Evolutionary conservation across 1,140 invertebrate species (phyloP), one percentile per base, ranked within the genome.

Genomic region (Tetramorium simillimum): DNA sequence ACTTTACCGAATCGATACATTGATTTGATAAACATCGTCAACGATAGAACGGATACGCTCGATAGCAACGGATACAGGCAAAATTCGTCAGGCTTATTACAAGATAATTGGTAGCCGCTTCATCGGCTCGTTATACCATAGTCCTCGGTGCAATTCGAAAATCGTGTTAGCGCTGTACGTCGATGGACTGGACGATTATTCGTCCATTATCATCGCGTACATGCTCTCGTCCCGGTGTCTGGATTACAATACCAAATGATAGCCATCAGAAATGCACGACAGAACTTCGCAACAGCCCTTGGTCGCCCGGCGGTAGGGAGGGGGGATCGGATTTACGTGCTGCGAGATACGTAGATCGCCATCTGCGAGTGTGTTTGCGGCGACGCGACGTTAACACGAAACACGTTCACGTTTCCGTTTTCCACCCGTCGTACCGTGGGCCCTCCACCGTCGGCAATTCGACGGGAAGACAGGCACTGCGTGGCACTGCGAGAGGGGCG

Each of bases 371-470:
- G 80, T 84, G 60, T 75, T 76, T 24, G 78, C 67, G 85, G 16
- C 37, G 60, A 88, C 75, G 16, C 37, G 60, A 88, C 75, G 62
- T 89, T 89, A 86, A 88, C 82, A 82, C 78, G 77, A 85, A 81
- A 85, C 86, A 85, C 86, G 46, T 72, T 82, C 80, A 40, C 67
- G 62, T 84, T 84, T 84, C 69, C 69, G 80, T 81, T 81, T 70
- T 70, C 78, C 69, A 73, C 40, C 65, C 65, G 28, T 70, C 80
- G 69, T n/a, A n/a, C 67, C 43, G 43, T 46, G 43, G 43, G 33
- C 33, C 67, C 40, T 33, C 67, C 67, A 9, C 40, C 40, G 21
- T 21, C 40, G 75, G 73, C 87, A 86, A 89, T 86, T 86, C 77
- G 49, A 63, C 63, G 33, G 51, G 76, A 88, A 86, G 88, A 56